Base-by-base conservation (phyloP, 2,797 vertebrate species). In the Ambastaia sidthimunki region DNA sequence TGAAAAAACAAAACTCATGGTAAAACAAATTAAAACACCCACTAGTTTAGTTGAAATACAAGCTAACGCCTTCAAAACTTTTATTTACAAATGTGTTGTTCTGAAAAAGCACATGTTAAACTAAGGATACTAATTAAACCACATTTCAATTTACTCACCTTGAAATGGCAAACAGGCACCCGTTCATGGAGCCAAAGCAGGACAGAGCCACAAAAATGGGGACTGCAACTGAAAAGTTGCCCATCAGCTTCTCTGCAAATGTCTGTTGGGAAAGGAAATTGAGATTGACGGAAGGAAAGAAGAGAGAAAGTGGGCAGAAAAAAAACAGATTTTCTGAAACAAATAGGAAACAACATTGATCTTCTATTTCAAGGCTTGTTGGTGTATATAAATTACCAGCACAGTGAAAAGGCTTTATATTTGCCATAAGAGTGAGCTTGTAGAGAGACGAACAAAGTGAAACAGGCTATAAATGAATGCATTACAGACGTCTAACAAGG, bases 181-280 rank as follows among this genome's bases (percentile, higher is more conserved):
- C 97, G 3, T 98, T 99, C 97, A 99, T 97, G 57, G 97, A 96
- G 5, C 97, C 97, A 54, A 94, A 97, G 87, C 97, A 99, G 80
- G 97, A 98, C 80, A 98, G 90, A 31, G 97, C 95, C 71, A 99
- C 97, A 81, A 98, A 97, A 82, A 97, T 87, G 0, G 97, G 97
- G 2, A 99, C 96, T 0, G 89, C 95, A 21, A 94, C 69, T 1
- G 97, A 98, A 85, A 98, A 97, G 34, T 89, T 94, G 77, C 97
- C 97, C 87, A 97, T 85, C 23, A 97, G 71, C 80, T 94, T 94
- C 83, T 97, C 96, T 0, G 97, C 93, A 93, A 97, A 98, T 0
- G 96, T 96, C 97, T 98, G 86, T 74, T 7, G 87, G 85, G 86
- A 19, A 86, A 55, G 47, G 21, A 25, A 19, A 50, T 3, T 59